Evolutionary conservation across 2,797 vertebrate genomes (phyloP), one percentile per base, ranked within the genome.

Genomic region (Coregonus suidteri): DNA sequence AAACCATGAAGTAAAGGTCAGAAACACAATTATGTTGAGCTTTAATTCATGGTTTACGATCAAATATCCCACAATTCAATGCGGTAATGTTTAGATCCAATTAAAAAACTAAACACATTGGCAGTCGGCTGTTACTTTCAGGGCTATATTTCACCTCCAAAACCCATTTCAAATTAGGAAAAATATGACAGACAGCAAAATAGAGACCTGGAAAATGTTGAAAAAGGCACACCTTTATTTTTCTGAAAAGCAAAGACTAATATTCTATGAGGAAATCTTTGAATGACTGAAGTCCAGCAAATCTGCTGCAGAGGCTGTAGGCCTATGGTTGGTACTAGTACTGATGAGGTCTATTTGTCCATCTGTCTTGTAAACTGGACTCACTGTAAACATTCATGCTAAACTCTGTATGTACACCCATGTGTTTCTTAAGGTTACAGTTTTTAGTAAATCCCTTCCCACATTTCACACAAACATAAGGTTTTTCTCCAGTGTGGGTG

Each of bases 401-500:
- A 16, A 78, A 51, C 56, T 90, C 89, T 1, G 87, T 59, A 73
- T 91, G 90, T 11, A 91, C 81, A 2, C 87, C 73, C 0, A 92
- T 82, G 73, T 94, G 89, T 81, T 90, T 92, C 75, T 93, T 91
- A 62, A 92, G 81, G 68, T 93, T 89, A 35, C 87, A 93, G 78
- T 93, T 89, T 74, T 92, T 91, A 0, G 91, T 90, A 25, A 90
- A 88, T 0, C 93, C 88, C 64, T 94, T 95, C 1, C 93, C 94
- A 83, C 93, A 95, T 75, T 92, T 91, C 2, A 83, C 65, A 78
- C 94, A 95, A 71, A 90, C 85, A 85, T 92, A 95, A 6, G 94
- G 94, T 75, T 93, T 94, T 81, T 95, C 94, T 76, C 94, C 94
- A 0, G 93, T 95, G 91, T 95, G 94, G 59, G 93, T 95, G 11